Evolutionary conservation across 1,140 invertebrate genomes (phyloP), one percentile per base, ranked within the genome.

Genomic region (Gryllus bimaculatus): DNA sequence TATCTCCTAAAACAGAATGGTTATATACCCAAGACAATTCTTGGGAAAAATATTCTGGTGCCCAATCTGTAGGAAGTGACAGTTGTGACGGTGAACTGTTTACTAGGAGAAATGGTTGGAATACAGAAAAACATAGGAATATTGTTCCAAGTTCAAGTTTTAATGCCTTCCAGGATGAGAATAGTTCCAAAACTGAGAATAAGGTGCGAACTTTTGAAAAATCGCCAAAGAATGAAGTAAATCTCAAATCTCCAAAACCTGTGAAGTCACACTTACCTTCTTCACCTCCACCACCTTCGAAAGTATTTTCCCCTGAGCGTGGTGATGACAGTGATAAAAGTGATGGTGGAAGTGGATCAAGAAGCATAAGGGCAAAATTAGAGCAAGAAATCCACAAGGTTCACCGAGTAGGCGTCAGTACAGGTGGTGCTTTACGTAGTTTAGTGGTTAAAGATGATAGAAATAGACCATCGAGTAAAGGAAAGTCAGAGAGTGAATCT

Each of bases 391-490:
- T 80, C n/a, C 73, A 76, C 12, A 78, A 80, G 48, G 77, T 80
- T 73, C 80, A 80, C 78, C 77, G 80, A 18, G 80, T 80, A 26
- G 80, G 80, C 8, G 78, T 80, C 74, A 78, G 77, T n/a, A 78
- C 77, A n/a, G 77, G 80, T n/a, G 80, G 80, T 47, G 77, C 77
- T 8, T 75, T 80, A 21, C 26, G 80, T 8, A 48, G 47, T 48
- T 20, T 79, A 21, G 48, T 76, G 13, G 48, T 21, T 12, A 79
- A 79, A 47, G 74, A 78, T 39, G 78, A 73, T 8, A 66, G 54
- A 78, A 8, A 49, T 3, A 78, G 47, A 48, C 20, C 54, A 8
- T 49, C 78, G 1, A 5, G 26, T 5, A 66, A 66, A 66, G 54
- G 54, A 66, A 10, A 18, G 10, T 13, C 10, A 3, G 54, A 66